Conservation (phyloP, 1,140 invertebrate genomes). For the Drosophila erecta region DNA sequence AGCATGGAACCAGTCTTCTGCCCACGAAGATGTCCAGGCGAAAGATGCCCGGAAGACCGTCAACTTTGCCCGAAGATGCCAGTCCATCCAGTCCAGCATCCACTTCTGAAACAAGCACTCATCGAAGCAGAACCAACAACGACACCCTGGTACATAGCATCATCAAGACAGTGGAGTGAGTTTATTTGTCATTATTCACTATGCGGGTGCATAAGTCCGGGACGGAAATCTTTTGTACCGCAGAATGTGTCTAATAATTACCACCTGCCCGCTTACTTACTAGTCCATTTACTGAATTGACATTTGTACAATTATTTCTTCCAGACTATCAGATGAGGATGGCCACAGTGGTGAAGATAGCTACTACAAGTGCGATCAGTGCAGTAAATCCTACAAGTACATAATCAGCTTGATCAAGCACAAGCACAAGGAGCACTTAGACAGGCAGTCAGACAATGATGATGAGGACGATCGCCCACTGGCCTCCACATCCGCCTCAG, state of each 20-base stretch:
- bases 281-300: not conserved
- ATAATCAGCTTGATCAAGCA: constrained; percentile 70
- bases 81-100: constrained; percentile 19
- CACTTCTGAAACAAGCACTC: not conserved
- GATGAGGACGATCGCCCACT: constrained; percentile 31
- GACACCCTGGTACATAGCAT: constrained; percentile 62
- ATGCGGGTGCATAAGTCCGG: not conserved
- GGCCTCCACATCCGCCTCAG: constrained; percentile 34
- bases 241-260: not conserved
- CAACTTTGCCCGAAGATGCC: constrained; percentile 2
- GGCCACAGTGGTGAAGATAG: constrained; percentile 43
- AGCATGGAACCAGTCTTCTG: constrained; percentile 29
- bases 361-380: constrained; percentile 70
- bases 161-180: constrained; percentile 60
- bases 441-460: constrained; percentile 20
- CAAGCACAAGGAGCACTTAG: constrained; percentile 54
- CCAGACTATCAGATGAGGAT: constrained; percentile 62
- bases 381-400: constrained; percentile 64
- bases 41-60: constrained; percentile 18
- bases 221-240: not conserved
- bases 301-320: not conserved
- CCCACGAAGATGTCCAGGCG: constrained; percentile 12
- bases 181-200: not conserved
- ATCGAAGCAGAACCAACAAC: constrained; percentile 21
- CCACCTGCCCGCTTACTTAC: not conserved